These are phyloP conservation scores for Hyperoplus immaculatus DNA, from an alignment of 2,797 vertebrate species.

Conservation along the genomic window DNA sequence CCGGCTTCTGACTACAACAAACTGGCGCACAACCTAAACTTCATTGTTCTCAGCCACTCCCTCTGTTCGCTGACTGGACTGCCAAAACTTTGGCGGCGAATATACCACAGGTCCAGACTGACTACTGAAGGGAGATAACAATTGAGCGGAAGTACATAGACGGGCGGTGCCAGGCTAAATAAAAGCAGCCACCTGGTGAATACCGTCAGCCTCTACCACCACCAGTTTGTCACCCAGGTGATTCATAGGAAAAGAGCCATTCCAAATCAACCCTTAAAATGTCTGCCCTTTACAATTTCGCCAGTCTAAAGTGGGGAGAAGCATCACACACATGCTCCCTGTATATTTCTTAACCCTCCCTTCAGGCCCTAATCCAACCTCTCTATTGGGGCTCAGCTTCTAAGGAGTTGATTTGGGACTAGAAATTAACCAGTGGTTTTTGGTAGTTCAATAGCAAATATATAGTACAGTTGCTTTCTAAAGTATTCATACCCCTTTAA, in stretches of 20 bases:
- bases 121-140: too few species aligned
- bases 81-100: too few species aligned
- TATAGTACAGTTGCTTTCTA: too few species aligned
- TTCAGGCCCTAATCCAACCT: too few species aligned
- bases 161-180: background rate
- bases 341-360: background rate
- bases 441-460: conserved; percentile 28
- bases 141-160: too few species aligned
- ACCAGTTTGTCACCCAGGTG: conserved; percentile 38
- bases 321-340: background rate
- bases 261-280: conserved; percentile 74
- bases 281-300: conserved; percentile 14
- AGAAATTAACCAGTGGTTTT: conserved; percentile 43
- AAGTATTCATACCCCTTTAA: too few species aligned
- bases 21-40: too few species aligned
- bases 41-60: too few species aligned
- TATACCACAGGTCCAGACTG: too few species aligned
- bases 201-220: conserved; percentile 30
- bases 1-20: too few species aligned
- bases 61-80: too few species aligned
- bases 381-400: conserved; percentile 35
- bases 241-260: conserved; percentile 27
- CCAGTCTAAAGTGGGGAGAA: conserved; percentile 5
- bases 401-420: conserved; percentile 69
- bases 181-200: conserved; percentile 42